These are phyloP conservation scores for Agrypnus murinus DNA, from an alignment of 2,888 invertebrate species.

Conservation along the genomic window DNA sequence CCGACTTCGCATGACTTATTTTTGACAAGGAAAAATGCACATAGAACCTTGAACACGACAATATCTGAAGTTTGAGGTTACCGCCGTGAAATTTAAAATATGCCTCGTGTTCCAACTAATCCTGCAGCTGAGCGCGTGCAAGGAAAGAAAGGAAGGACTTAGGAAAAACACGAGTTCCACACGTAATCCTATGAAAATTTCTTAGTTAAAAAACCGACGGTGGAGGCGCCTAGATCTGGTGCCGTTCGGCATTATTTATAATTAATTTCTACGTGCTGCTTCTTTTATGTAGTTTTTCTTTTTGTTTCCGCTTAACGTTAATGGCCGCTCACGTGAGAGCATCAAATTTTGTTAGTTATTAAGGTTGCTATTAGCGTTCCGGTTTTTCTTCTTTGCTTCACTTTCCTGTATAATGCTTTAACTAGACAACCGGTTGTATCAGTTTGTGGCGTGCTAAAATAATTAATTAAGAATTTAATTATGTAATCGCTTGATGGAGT, in stretches of 20 bases:
- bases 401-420: neutral
- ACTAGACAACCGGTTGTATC: conserved; percentile 21
- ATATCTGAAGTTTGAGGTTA: conserved; percentile 39
- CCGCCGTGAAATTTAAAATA: conserved; percentile 15
- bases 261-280: conserved; percentile 20
- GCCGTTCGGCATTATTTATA: conserved; percentile 11
- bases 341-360: conserved; percentile 20
- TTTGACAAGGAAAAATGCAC: conserved; percentile 19
- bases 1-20: conserved; percentile 28
- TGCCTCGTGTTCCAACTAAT: conserved; percentile 4
- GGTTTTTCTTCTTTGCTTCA: conserved; percentile 3
- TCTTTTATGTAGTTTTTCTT: conserved; percentile 14
- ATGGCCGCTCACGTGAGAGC: conserved; percentile 23
- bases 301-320: conserved; percentile 23
- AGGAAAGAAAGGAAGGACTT: neutral
- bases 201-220: conserved; percentile 1
- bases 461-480: conserved; percentile 13
- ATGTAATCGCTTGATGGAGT: conserved; percentile 1
- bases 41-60: conserved; percentile 30
- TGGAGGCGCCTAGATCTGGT: too few species aligned
- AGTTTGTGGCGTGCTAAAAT: neutral
- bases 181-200: conserved; percentile 19
- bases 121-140: conserved; percentile 7
- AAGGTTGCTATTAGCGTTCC: conserved; percentile 10
- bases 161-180: conserved; percentile 2